Conservation (phyloP, 2,797 vertebrate genomes). For the Pseudomugil gertrudae region DNA sequence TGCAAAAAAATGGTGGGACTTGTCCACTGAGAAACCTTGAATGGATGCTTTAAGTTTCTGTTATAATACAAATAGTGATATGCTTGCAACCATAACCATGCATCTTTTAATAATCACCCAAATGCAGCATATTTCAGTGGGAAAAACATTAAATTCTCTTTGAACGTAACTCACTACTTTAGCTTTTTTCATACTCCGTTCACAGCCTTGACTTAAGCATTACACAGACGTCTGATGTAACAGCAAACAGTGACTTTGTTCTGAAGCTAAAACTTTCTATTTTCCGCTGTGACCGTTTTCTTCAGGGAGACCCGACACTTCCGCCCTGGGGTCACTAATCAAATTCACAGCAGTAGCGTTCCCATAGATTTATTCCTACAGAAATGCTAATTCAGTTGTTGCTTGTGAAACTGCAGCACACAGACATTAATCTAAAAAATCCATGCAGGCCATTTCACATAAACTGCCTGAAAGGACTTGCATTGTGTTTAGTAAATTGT, state of each 20-base stretch:
- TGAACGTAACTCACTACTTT: background rate
- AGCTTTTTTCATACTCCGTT: background rate
- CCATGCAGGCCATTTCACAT: slow-evolving; percentile 7
- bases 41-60: too few relatives aligned
- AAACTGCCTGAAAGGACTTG: slow-evolving; percentile 7
- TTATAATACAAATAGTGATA: too few relatives aligned
- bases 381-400: background rate
- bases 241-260: background rate
- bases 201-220: too few relatives aligned
- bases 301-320: background rate
- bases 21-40: too few relatives aligned
- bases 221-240: too few relatives aligned
- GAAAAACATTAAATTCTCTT: too few relatives aligned
- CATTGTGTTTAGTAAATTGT: slow-evolving; percentile 37
- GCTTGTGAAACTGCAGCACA: background rate
- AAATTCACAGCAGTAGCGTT: slow-evolving; percentile 7
- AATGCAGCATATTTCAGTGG: too few relatives aligned
- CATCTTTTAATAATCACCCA: too few relatives aligned
- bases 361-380: background rate
- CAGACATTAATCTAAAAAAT: slow-evolving; percentile 12
- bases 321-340: slow-evolving; percentile 1
- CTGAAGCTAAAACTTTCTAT: slow-evolving; percentile 2
- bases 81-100: too few relatives aligned
- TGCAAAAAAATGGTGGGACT: too few relatives aligned
- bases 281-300: background rate